phyloP scores from a whole-genome alignment of 2,888 invertebrate genomes.

The Aleiodes leptofemur region DNA sequence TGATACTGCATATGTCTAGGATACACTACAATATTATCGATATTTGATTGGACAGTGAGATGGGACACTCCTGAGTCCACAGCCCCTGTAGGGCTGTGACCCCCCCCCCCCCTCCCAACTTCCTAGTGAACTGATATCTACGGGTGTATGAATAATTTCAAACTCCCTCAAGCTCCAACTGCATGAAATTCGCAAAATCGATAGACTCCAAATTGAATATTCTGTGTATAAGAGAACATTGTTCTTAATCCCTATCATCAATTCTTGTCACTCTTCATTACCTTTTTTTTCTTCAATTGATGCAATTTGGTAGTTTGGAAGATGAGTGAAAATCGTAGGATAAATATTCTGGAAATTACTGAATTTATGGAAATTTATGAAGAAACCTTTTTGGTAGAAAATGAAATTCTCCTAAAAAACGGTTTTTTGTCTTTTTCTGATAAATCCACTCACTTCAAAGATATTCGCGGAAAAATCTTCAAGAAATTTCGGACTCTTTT shows the following conservation, averaged over 20 bases:
- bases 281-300: too few species aligned
- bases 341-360: too few species aligned
- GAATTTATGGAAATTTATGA: too few species aligned
- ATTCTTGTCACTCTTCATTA: slow-evolving; percentile 31
- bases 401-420: too few species aligned
- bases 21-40: slow-evolving; percentile 43
- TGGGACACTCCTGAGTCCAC: background rate
- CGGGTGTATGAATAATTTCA: slow-evolving; percentile 54
- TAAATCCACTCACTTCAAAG: too few species aligned
- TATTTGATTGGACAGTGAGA: slow-evolving; percentile 47
- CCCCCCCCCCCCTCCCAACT: too few species aligned
- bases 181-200: slow-evolving; percentile 51
- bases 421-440: too few species aligned
- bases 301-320: too few species aligned
- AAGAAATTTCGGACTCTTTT: too few species aligned
- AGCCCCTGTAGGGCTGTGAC: slow-evolving; percentile 25
- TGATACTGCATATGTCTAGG: background rate
- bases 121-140: slow-evolving; percentile 40
- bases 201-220: slow-evolving; percentile 63
- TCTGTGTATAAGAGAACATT: slow-evolving; percentile 60
- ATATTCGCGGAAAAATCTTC: too few species aligned
- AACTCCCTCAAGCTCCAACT: slow-evolving; percentile 43
- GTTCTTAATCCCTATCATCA: slow-evolving; percentile 12
- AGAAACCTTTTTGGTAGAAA: too few species aligned
- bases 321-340: too few species aligned